Conservation (phyloP, 2,888 invertebrate species). For the Aspidiotus destructor region DNA sequence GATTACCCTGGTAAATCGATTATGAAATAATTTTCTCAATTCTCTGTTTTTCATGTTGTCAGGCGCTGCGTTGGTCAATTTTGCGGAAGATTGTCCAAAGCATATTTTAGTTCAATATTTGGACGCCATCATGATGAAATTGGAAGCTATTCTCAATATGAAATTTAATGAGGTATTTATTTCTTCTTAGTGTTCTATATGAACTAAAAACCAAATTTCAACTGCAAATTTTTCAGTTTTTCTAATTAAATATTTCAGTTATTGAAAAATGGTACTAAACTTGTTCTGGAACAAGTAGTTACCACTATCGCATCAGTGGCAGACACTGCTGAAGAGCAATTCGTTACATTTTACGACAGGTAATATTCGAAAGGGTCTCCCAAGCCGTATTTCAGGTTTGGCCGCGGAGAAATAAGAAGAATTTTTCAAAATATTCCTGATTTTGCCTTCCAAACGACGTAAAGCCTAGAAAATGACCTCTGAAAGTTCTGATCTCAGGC, state of each 20-base stretch:
- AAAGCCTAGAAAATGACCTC: too few species aligned
- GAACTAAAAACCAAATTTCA: neutral
- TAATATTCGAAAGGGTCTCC: neutral
- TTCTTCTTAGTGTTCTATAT: neutral
- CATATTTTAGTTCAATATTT: slow-evolving; percentile 82
- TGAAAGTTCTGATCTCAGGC: too few species aligned
- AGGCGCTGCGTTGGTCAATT: slow-evolving; percentile 95
- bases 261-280: slow-evolving; percentile 84
- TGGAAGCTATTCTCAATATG: slow-evolving; percentile 76
- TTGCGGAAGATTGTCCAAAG: slow-evolving; percentile 98
- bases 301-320: slow-evolving; percentile 98
- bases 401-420: too few species aligned
- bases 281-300: slow-evolving; percentile 96
- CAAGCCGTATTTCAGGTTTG: too few species aligned
- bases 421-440: too few species aligned
- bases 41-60: slow-evolving; percentile 40
- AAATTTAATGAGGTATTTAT: slow-evolving; percentile 71
- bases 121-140: slow-evolving; percentile 79
- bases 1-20: neutral
- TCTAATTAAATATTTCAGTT: slow-evolving; percentile 43
- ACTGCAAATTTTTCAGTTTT: neutral
- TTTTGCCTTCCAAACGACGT: neutral
- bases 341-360: slow-evolving; percentile 86
- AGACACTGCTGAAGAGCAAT: slow-evolving; percentile 94
- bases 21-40: neutral